Evolutionary conservation across 2,888 invertebrate genomes (phyloP), one percentile per base, ranked within the genome.

Genomic region (Scaptomyza tumidula): DNA sequence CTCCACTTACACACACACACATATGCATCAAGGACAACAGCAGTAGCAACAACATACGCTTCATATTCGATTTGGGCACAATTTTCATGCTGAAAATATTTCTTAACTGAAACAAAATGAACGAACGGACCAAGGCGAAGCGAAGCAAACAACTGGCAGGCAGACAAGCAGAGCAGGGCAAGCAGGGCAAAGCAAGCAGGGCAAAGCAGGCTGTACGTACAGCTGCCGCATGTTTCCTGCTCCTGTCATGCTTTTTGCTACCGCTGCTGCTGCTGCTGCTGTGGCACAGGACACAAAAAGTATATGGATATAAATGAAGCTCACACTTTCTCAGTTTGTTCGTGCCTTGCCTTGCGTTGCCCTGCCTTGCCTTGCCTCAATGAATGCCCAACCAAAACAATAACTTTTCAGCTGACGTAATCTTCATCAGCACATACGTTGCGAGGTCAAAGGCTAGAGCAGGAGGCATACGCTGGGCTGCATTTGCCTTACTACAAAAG

Each of bases 341-440:
- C 68, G 56, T 65, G 48, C 14, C 14, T 5, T 46, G 46, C 11
- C 11, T 11, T n/a, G 45, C n/a, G n/a, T n/a, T n/a, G n/a, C n/a
- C n/a, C n/a, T 65, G 48, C 14, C 14, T 5, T 46, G 46, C 10
- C 19, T 24, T 71, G 59, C 67, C 71, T 48, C 62, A 66, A 70
- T 75, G 64, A 61, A 63, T 60, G 72, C 63, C 67, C 60, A 64
- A 62, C 65, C 84, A 75, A 88, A 85, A 86, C 89, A 85, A 86
- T 85, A 88, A 86, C 81, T 88, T 88, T 88, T 88, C 78, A 88
- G 85, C 85, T 88, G 80, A 89, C 86, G 71, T 81, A 79, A 80
- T 89, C 79, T 90, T 80, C 78, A 84, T 89, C 86, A 79, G 79
- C 81, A 76, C 75, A 87, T 72, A 72, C 63, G 61, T 59, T 71